Evolutionary conservation across 2,113 vertebrate species (phyloP).

Genomic region (Larimichthys polyactis): DNA sequence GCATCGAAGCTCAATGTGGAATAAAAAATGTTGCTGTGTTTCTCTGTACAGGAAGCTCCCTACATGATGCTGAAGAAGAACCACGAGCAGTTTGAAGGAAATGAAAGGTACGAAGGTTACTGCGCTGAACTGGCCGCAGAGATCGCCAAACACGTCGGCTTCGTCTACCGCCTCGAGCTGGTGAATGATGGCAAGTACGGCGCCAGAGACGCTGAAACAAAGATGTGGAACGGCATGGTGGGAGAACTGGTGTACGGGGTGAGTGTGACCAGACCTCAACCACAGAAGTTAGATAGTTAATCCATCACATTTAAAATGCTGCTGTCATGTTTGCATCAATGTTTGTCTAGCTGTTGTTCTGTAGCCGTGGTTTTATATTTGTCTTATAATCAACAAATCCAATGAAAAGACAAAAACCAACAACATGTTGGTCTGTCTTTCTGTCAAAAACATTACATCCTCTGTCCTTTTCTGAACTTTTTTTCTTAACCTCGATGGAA

Average conservation of each 20-base stretch:
- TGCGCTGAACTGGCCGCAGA: slow-evolving; percentile 95
- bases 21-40: no score
- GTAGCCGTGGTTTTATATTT: no score
- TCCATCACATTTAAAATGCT: background rate
- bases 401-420: no score
- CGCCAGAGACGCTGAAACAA: slow-evolving; percentile 88
- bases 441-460: no score
- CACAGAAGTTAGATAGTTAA: background rate
- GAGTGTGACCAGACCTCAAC: slow-evolving; percentile 66
- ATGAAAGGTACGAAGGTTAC: slow-evolving; percentile 95
- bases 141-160: slow-evolving; percentile 97
- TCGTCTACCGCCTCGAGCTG: slow-evolving; percentile 92
- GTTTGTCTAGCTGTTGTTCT: no score
- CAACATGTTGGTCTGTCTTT: no score
- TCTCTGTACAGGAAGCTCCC: slow-evolving; percentile 90
- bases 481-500: no score
- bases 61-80: slow-evolving; percentile 99
- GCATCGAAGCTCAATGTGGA: background rate
- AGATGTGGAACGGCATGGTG: slow-evolving; percentile 99
- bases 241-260: slow-evolving; percentile 98
- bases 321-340: no score
- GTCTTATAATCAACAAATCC: no score
- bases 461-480: no score
- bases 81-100: slow-evolving; percentile 93
- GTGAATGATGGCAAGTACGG: slow-evolving; percentile 96